Evolutionary conservation across 2,113 vertebrate species (phyloP).

Genomic region (Eulemur rufifrons): DNA sequence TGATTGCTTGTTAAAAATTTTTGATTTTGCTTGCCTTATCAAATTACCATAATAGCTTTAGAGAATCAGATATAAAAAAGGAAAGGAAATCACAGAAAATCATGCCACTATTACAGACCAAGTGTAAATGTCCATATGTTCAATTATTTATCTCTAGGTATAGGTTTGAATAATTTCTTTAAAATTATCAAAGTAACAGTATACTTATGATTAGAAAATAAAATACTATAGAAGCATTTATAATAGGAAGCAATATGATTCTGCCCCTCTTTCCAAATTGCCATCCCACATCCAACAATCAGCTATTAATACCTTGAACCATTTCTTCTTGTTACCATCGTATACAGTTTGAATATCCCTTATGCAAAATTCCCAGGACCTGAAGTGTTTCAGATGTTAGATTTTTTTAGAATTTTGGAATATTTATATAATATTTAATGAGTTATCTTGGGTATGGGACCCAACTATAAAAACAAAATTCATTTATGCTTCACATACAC

Average conservation of each 20-base stretch:
- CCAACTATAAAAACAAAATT: not conserved
- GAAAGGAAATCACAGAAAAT: not conserved
- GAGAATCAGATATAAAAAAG: not conserved
- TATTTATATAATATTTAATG: not conserved
- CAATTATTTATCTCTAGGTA: not conserved
- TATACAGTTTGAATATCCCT: not conserved
- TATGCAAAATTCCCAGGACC: not conserved
- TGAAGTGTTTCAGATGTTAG: not conserved
- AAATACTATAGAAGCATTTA: not conserved
- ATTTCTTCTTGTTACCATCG: not conserved
- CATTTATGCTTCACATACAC: not conserved
- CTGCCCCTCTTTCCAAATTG: not conserved
- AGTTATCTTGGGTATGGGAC: not conserved
- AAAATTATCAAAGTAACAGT: not conserved
- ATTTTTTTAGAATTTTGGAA: not conserved
- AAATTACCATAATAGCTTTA: not conserved
- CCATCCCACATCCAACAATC: not conserved
- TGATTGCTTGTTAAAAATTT: not conserved
- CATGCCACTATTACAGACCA: not conserved
- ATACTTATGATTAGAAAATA: not conserved
- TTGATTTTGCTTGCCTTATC: not conserved
- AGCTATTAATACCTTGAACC: not conserved
- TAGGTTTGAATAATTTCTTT: constrained; percentile 17
- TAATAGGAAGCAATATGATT: not conserved
- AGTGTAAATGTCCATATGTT: not conserved